Base-by-base conservation (phyloP, 2,113 vertebrate genomes). In the Petroica traversi region DNA sequence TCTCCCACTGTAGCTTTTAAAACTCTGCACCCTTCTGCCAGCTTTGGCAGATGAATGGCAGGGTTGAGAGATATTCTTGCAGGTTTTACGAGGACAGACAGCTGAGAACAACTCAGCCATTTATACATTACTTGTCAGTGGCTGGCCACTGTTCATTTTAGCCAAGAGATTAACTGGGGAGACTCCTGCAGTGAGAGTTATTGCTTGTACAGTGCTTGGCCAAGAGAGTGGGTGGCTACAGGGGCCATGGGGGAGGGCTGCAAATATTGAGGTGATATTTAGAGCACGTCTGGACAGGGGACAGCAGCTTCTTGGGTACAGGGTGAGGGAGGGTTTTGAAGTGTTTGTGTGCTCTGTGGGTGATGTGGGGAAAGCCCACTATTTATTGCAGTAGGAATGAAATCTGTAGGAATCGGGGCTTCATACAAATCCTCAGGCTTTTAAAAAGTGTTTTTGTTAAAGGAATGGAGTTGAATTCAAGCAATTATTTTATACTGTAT, bases 401-500 rank as follows among this genome's bases (percentile, higher is more conserved):
- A 43, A 68, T 85, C 62, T 90, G 23, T 69, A 85, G 72, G 49
- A 88, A 73, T 25, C 83, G 72, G 86, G 78, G 71, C 78, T 93
- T 88, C 26, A 4, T 94, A 55, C 41, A 98, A 93, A 67, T 96
- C 97, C 91, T 95, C 97, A 97, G 85, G 75, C 92, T 93, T 95
- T 89, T 94, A 18, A n/a, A 18, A 13, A 26, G 40, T 11, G 14
- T 94, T 93, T 80, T 95, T 78, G 80, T 93, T 68, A 52, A 91
- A 92, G 24, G 36, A 93, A 77, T 33, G 25, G 75, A 93, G 73
- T 95, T 95, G 83, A 96, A 94, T 94, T 92, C 89, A 95, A 92
- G 79, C 88, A 74, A 72, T 95, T 95, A 97, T 98, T 98, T 98
- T 98, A 97, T 97, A 97, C 94, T 98, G 95, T 98, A 97, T 75